phyloP scores from a whole-genome alignment of 1,140 invertebrate genomes.

The Drosophila hydei region DNA sequence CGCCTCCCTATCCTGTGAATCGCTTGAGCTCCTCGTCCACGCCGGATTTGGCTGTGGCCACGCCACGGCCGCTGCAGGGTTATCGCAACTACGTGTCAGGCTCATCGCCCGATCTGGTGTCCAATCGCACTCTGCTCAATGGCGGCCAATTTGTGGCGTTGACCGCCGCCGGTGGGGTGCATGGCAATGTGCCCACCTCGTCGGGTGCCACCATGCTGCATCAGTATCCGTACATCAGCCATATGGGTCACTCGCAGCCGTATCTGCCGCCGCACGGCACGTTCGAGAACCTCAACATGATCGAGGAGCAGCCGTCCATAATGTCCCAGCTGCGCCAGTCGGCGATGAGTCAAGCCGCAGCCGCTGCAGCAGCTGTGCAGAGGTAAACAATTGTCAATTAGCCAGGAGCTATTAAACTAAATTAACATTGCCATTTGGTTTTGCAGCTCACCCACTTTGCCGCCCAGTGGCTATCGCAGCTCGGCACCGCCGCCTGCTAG shows the following conservation, averaged over 20 bases:
- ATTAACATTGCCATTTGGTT: background rate
- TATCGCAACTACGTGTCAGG: conserved; percentile 88
- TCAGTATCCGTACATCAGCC: conserved; percentile 80
- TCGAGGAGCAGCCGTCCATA: conserved; percentile 84
- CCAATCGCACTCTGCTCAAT: conserved; percentile 86
- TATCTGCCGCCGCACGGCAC: conserved; percentile 87
- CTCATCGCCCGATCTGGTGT: conserved; percentile 91
- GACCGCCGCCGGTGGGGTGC: conserved; percentile 33
- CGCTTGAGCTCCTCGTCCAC: conserved; percentile 91
- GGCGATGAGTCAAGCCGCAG: conserved; percentile 70
- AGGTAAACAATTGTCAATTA: conserved; percentile 33
- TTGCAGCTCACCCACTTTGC: conserved; percentile 64
- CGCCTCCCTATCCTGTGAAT: conserved; percentile 91
- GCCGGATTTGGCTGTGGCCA: conserved; percentile 90
- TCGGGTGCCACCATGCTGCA: conserved; percentile 76
- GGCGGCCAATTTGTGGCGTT: conserved; percentile 61
- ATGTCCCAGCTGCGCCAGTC: conserved; percentile 79
- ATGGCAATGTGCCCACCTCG: conserved; percentile 65
- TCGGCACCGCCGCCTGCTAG: conserved; percentile 66
- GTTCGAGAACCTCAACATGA: conserved; percentile 88
- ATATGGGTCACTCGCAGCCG: conserved; percentile 84
- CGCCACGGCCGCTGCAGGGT: conserved; percentile 84
- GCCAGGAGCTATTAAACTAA: background rate
- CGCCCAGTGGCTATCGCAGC: conserved; percentile 71
- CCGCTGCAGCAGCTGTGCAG: conserved; percentile 53